Base-by-base conservation (phyloP, 1,140 invertebrate species). In the Agrypnia vestita region DNA sequence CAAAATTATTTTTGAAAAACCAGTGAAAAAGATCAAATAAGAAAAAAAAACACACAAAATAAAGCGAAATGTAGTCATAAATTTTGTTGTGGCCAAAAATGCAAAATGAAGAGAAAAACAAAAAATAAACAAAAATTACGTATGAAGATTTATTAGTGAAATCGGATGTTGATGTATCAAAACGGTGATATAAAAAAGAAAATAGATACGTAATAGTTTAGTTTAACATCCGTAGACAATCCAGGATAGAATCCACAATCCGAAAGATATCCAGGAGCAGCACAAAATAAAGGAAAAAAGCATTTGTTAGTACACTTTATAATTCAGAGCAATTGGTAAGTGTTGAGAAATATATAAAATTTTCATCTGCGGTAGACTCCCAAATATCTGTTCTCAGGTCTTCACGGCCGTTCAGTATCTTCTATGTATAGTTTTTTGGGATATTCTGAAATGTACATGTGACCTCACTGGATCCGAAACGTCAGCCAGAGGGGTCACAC, bases 181-280 rank as follows among this genome's bases (percentile, higher is more conserved):
- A 51, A 51, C n/a, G 49, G 49, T 51, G 49, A 13, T 51, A 51
- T 13, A 15, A 51, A 51, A 51, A 51, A 13, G 11, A 4, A 51
- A 51, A 51, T 13, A 12, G 49, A 13, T 51, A 51, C 11, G n/a
- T 13, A 51, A 51, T 13, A 51, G n/a, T 51, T 51, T 51, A 15
- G n/a, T 13, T 51, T 51, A 51, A 51, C 49, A 51, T 51, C 49
- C 11, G 49, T 12, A 51, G 49, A 75, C 17, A 62, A 35, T 69
- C 47, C 64, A 35, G 21, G 46, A 78, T 17, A 12, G n/a, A 62
- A 72, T 71, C 72, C 79, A 76, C 6, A 76, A 15, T 72, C 78
- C 51, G 56, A 47, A 69, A 19, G 79, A 74, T 64, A 15, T 72
- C 78, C 51, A 59, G 67, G 67, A 19, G 79, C 79, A 73, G 79